Evolutionary conservation across 2,888 invertebrate genomes (phyloP).

Genomic region (Lathronympha strigana): DNA sequence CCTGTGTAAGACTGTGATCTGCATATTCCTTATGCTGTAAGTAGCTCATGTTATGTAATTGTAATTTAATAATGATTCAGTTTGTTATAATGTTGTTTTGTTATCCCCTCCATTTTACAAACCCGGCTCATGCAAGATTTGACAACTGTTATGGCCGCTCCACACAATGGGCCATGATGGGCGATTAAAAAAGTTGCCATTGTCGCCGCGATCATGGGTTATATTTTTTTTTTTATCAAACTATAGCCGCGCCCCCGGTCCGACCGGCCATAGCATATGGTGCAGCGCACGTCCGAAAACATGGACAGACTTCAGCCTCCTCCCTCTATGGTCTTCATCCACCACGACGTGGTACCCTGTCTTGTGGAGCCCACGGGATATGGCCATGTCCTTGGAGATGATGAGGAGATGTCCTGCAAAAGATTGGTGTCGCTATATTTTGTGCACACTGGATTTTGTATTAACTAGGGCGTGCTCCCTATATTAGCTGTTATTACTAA

Average conservation of each 20-base stretch:
- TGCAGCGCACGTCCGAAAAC: slow-evolving; percentile 67
- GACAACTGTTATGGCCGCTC: too few species aligned
- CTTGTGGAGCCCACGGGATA: slow-evolving; percentile 84
- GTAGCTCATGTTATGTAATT: slow-evolving; percentile 57
- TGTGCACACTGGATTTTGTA: too few species aligned
- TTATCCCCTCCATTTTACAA: slow-evolving; percentile 33
- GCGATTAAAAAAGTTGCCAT: too few species aligned
- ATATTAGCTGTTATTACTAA: too few species aligned
- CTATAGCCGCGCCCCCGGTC: slow-evolving; percentile 58
- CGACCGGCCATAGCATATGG: slow-evolving; percentile 68
- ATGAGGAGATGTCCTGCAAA: slow-evolving; percentile 89
- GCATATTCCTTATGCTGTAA: slow-evolving; percentile 48
- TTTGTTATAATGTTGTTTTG: slow-evolving; percentile 52
- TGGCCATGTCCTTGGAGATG: slow-evolving; percentile 91
- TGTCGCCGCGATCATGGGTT: too few species aligned
- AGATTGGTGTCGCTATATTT: too few species aligned
- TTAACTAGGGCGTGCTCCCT: too few species aligned
- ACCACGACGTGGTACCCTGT: slow-evolving; percentile 66
- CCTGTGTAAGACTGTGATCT: slow-evolving; percentile 65
- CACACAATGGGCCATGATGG: neutral
- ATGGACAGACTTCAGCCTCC: slow-evolving; percentile 59
- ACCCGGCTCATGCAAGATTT: too few species aligned
- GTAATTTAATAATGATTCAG: slow-evolving; percentile 56
- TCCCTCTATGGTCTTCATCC: slow-evolving; percentile 58
- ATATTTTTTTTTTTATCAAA: too few species aligned